These are phyloP conservation scores for Lepus timidus DNA, from an alignment of 2,113 vertebrate species.

Conservation along the genomic window DNA sequence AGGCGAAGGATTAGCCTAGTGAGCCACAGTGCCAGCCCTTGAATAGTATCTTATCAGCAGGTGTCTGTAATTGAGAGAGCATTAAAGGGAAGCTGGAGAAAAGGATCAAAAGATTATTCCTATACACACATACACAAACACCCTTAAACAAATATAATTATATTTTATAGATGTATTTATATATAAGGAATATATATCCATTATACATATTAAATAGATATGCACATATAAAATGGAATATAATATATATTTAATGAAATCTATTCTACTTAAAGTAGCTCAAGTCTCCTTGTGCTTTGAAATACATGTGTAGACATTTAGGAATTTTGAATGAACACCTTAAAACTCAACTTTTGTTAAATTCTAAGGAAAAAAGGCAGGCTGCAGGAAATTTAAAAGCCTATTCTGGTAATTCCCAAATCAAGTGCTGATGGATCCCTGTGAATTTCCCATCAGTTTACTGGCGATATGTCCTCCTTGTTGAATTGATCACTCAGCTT, in stretches of 20 bases:
- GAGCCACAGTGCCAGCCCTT: neutral
- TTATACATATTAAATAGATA: neutral
- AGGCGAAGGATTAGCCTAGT: no score
- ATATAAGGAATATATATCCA: neutral
- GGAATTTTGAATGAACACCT: neutral
- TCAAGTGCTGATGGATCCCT: neutral
- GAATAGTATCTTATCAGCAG: neutral
- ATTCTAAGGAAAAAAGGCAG: neutral
- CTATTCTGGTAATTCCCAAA: neutral
- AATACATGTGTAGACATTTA: neutral
- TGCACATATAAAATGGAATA: neutral
- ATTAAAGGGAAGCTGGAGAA: neutral
- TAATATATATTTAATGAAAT: neutral
- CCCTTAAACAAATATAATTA: no score
- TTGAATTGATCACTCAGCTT: neutral
- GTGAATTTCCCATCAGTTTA: neutral
- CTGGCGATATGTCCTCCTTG: rapidly evolving
- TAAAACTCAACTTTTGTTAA: neutral
- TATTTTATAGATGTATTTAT: neutral
- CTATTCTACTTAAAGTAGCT: no score
- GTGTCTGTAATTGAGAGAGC: neutral
- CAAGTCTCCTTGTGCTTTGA: no score
- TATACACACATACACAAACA: neutral
- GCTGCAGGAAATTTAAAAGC: neutral
- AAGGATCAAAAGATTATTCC: neutral